Base-by-base conservation (phyloP, 2,797 vertebrate genomes). In the Argentina silus region DNA sequence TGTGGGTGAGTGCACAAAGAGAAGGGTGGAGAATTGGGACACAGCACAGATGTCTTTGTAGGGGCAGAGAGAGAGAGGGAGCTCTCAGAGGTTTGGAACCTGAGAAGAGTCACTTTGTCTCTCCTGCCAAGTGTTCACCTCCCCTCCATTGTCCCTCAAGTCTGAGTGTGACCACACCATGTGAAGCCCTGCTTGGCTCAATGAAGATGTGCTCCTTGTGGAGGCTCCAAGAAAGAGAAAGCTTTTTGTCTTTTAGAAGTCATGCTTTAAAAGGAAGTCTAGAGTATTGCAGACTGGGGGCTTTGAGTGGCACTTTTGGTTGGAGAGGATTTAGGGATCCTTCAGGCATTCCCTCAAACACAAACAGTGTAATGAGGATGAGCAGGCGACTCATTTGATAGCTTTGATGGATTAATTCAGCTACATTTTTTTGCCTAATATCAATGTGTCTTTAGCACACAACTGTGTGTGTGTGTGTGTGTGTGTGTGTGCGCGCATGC, bases 251-350 rank as follows among this genome's bases (percentile, higher is more conserved):
- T 61, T 53, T 42, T 19, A 11, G 53, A 57, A 69, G n/a, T 69
- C 6, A 55, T 44, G 17, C 27, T 71, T 70, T 61, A 17, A 62
- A 71, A 62, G 60, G 56, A 71, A 62, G 69, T 71, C 10, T 70
- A 48, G 19, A 60, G 48, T 55, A 69, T 42, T 61, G 59, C 27
- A 62, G 15, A 42, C 15, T 43, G 60, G 27, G 6, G 60, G 36
- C 27, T 44, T 43, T 62, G 60, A 42, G 23, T 36, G 48, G n/a
- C 65, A 51, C 65, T 50, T 27, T 5, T 51, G 47, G 51, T 51
- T 51, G 65, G 23, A 67, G 10, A 36, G 65, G 65, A 67, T 51
- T 45, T 67, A 27, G 11, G 11, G 44, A 66, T 21, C 43, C 62
- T 67, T 67, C 14, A 67, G 45, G 21, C 21, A 51, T 67, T 63